These are phyloP conservation scores for Dione juno DNA, from an alignment of 2,888 invertebrate species.

Conservation along the genomic window DNA sequence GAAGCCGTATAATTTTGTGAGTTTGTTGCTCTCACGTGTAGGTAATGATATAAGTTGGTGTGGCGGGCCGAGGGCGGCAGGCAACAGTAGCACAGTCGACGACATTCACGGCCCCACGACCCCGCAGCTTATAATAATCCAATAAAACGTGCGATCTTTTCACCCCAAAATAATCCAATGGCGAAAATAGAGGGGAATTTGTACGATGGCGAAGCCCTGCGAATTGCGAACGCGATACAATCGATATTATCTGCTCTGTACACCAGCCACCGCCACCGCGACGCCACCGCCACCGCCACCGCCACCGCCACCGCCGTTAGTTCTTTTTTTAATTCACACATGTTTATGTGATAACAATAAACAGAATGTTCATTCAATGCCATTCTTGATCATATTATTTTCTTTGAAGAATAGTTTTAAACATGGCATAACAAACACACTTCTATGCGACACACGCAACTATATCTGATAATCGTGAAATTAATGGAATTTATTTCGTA, in stretches of 20 bases:
- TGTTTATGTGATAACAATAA: not conserved
- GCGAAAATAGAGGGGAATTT: conserved; percentile 34
- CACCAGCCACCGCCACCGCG: not conserved
- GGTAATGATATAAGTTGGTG: not conserved
- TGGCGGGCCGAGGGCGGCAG: not conserved
- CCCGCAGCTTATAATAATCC: conserved; percentile 39
- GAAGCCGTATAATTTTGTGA: not conserved
- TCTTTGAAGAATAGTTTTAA: not conserved
- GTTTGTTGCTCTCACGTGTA: not conserved
- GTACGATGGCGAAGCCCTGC: conserved; percentile 38
- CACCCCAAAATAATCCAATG: conserved; percentile 39
- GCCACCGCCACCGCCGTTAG: not conserved
- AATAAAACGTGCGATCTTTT: conserved; percentile 37
- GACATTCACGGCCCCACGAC: not conserved
- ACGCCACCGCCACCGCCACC: not conserved
- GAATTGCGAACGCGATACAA: conserved; percentile 28
- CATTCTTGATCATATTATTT: not conserved
- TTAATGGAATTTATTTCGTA: too few relatives aligned
- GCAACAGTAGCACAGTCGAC: not conserved
- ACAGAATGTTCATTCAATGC: not conserved
- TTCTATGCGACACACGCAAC: too few relatives aligned
- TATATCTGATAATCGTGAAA: too few relatives aligned
- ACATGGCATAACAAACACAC: not conserved
- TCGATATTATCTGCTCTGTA: conserved; percentile 30
- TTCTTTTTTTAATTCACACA: not conserved